A percentile compares a stretch with the other conserved stretches of the same genome.
Evolutionary conservation across 2,113 vertebrate species (phyloP).

Genomic region (Myocastor coypus): DNA sequence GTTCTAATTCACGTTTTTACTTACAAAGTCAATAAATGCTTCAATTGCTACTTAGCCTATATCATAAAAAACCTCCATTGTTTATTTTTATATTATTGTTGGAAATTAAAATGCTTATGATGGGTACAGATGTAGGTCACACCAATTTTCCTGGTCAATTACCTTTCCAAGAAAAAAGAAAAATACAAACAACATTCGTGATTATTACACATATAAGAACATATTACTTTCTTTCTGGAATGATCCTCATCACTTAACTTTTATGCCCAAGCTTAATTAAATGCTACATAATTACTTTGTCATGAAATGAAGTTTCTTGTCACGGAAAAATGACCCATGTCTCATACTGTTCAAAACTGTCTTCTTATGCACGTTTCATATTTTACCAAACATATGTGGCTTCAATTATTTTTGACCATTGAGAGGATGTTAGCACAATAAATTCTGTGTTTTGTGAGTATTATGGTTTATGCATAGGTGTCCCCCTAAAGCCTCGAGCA

Average conservation of each 20-base stretch:
- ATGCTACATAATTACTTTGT: background rate
- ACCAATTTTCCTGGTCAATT: background rate
- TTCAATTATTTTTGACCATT: background rate
- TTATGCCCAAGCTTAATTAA: background rate
- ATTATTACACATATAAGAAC: background rate
- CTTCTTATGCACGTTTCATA: background rate
- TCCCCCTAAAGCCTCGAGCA: too few relatives aligned
- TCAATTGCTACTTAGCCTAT: background rate
- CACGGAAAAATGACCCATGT: background rate
- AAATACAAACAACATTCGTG: background rate
- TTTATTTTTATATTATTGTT: background rate
- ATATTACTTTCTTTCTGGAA: background rate
- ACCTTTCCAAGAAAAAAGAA: background rate
- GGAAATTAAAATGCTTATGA: background rate
- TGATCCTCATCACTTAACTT: background rate
- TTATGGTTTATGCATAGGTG: too few relatives aligned
- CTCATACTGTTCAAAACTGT: background rate
- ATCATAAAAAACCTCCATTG: background rate
- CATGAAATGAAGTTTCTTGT: background rate
- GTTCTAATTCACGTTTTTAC: background rate
- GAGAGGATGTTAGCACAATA: background rate
- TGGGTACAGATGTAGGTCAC: background rate
- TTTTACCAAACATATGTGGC: background rate
- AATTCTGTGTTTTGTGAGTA: background rate
- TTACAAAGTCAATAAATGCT: background rate